Conservation (phyloP, 2,113 vertebrate species). For the Larimichthys crocea region DNA sequence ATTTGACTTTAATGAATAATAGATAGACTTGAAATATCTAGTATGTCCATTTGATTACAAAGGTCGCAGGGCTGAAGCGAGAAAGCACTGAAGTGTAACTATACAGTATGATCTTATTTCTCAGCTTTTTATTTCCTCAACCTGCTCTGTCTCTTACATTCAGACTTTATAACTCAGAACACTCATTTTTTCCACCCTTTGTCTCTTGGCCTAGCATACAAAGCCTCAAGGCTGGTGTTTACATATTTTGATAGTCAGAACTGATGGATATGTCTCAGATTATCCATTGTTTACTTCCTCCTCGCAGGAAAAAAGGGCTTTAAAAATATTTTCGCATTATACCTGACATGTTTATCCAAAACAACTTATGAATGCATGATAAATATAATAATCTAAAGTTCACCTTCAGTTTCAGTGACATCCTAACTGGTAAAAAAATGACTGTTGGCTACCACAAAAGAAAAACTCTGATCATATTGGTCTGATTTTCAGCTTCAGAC, state of each 20-base stretch:
- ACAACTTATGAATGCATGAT: neutral
- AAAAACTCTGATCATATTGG: too few species aligned
- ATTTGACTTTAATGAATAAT: slow-evolving; percentile 50
- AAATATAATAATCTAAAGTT: slow-evolving; percentile 6
- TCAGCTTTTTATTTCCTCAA: slow-evolving; percentile 23
- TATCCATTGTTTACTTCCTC: neutral
- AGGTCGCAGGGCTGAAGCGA: neutral
- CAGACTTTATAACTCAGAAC: neutral
- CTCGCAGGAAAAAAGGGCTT: neutral
- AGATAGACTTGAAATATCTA: slow-evolving; percentile 34
- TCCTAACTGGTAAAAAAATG: neutral
- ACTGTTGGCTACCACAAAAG: neutral
- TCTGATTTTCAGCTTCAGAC: too few species aligned
- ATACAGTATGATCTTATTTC: slow-evolving; percentile 8
- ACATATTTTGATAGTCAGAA: neutral
- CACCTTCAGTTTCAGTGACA: too few species aligned
- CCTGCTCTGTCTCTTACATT: neutral
- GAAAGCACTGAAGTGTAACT: neutral
- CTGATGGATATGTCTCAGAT: neutral
- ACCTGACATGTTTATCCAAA: neutral
- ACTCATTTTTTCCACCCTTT: neutral
- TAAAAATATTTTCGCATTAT: neutral
- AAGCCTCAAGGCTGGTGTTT: neutral
- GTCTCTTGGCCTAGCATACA: neutral
- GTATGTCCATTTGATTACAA: slow-evolving; percentile 24